These are phyloP conservation scores for Lampris incognitus DNA, from an alignment of 2,113 vertebrate genomes.

Conservation along the genomic window DNA sequence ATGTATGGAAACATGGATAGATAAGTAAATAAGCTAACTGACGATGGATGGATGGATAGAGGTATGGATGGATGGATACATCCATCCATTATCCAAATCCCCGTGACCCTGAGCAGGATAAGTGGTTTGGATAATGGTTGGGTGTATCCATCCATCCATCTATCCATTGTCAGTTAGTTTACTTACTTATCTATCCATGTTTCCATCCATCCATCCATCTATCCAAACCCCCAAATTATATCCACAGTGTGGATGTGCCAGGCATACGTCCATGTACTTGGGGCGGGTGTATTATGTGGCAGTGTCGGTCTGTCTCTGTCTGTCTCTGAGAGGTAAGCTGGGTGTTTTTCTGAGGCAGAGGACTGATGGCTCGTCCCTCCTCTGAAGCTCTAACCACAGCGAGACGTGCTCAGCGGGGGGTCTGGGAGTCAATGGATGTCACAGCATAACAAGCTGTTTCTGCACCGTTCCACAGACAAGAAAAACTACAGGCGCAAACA, in stretches of 20 bases:
- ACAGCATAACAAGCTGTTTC: slow-evolving; percentile 70
- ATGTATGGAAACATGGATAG: too few relatives aligned
- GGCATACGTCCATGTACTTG: not conserved
- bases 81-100: too few relatives aligned
- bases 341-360: slow-evolving; percentile 25
- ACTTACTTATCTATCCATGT: too few relatives aligned
- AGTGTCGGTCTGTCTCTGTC: not conserved
- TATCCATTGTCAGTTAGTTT: too few relatives aligned
- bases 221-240: not conserved
- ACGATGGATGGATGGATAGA: too few relatives aligned
- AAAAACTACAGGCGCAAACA: slow-evolving; percentile 61
- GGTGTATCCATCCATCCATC: too few relatives aligned
- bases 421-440: slow-evolving; percentile 64
- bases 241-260: not conserved
- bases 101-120: too few relatives aligned
- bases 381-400: slow-evolving; percentile 45
- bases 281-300: not conserved
- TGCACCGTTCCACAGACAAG: slow-evolving; percentile 40
- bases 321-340: slow-evolving; percentile 15
- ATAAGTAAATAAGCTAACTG: too few relatives aligned
- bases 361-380: slow-evolving; percentile 48
- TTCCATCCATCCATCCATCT: too few relatives aligned
- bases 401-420: slow-evolving; percentile 54
- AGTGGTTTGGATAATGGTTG: too few relatives aligned
- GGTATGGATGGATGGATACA: too few relatives aligned